Percentiles rank a stretch among this genome's conserved stretches.
These are phyloP conservation scores for Clarias laeviceps DNA, from an alignment of 2,797 vertebrate genomes.

Conservation along the genomic window DNA sequence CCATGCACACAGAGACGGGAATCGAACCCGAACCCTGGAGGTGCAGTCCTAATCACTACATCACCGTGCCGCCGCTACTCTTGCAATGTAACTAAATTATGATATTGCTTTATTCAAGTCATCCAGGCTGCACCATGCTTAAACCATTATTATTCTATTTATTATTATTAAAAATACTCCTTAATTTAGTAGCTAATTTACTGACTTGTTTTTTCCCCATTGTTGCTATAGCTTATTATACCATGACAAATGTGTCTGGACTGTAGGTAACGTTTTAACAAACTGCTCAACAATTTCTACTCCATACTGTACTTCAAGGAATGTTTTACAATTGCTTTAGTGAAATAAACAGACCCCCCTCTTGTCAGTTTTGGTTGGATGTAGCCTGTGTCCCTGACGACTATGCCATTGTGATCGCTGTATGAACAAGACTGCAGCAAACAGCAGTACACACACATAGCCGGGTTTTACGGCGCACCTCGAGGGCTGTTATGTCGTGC, in stretches of 20 bases:
- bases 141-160: background rate
- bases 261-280: background rate
- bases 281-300: background rate
- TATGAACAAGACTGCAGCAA: slow-evolving; percentile 3
- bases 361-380: background rate
- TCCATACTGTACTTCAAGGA: background rate
- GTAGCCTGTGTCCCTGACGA: background rate
- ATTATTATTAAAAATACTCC: background rate
- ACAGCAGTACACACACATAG: background rate
- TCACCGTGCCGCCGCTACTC: too few species aligned
- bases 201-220: background rate
- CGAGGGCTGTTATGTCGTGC: background rate
- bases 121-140: background rate
- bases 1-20: too few species aligned
- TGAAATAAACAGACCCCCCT: background rate
- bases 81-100: too few species aligned
- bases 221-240: background rate
- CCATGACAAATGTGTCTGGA: background rate
- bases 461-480: slow-evolving; percentile 1
- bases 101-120: too few species aligned
- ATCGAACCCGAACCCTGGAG: too few species aligned
- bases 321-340: background rate
- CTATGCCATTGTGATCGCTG: background rate
- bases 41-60: too few species aligned
- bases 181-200: background rate